phyloP scores from a whole-genome alignment of 2,113 vertebrate species.

The Potamarius usumacintae region DNA sequence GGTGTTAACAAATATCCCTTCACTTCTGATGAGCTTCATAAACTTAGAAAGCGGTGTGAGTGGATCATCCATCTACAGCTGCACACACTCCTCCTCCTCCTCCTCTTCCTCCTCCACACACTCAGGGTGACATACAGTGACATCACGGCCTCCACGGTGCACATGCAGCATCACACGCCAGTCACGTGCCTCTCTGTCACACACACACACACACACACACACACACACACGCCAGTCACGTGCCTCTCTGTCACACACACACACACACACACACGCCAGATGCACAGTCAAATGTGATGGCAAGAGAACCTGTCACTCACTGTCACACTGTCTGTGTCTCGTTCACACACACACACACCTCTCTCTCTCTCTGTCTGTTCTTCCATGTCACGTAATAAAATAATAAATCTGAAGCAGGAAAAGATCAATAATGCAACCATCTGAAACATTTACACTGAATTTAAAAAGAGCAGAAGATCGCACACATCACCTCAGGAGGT shows the following conservation, averaged over 20 bases:
- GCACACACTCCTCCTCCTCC: not conserved
- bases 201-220: not conserved
- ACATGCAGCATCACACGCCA: not conserved
- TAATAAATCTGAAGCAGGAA: not conserved
- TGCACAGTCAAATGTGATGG: conserved; percentile 38
- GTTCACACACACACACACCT: not conserved
- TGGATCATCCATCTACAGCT: not conserved
- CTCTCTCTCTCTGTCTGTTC: not conserved
- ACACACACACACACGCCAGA: conserved; percentile 20
- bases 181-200: conserved; percentile 4
- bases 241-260: not conserved
- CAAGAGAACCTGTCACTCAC: conserved; percentile 45
- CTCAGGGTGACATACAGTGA: conserved; percentile 7
- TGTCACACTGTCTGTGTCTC: conserved; percentile 28
- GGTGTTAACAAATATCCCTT: not conserved
- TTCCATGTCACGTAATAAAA: not conserved
- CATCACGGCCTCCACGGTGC: not conserved
- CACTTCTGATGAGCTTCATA: not conserved
- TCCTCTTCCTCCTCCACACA: not conserved
- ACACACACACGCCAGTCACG: conserved; percentile 3
- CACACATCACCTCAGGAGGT: not conserved
- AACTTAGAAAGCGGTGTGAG: not conserved
- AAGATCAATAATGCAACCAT: not conserved
- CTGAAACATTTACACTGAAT: not conserved
- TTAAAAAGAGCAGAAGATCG: not conserved